A percentile compares a stretch with the other conserved stretches of the same genome.
These are phyloP conservation scores for Pollicipes pollicipes DNA, from an alignment of 1,140 invertebrate genomes.

Conservation along the genomic window DNA sequence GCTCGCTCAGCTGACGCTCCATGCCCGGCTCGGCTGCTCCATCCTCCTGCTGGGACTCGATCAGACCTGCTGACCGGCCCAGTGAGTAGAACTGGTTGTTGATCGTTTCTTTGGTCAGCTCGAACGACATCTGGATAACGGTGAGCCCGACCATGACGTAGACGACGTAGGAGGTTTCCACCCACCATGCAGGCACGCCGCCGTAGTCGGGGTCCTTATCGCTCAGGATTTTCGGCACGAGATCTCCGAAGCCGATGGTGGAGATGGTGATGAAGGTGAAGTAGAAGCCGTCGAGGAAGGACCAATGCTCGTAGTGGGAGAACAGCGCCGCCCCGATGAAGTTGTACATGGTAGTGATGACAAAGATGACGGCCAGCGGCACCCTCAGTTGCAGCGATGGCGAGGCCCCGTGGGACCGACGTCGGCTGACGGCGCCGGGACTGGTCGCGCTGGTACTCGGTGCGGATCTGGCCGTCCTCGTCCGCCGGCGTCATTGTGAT, in stretches of 20 bases:
- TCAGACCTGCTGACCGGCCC: not conserved
- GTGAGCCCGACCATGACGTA: not conserved
- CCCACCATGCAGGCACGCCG: not conserved
- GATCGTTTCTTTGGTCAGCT: not conserved
- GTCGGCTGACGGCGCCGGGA: not conserved
- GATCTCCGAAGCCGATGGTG: slow-evolving; percentile 41
- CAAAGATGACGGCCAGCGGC: slow-evolving; percentile 48
- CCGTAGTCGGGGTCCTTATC: not conserved
- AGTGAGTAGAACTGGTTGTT: not conserved
- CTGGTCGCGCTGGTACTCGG: too few species aligned
- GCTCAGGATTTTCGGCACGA: not conserved
- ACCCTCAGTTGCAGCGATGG: too few species aligned
- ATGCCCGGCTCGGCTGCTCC: too few species aligned
- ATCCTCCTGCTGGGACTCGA: not conserved
- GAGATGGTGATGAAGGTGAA: slow-evolving; percentile 71
- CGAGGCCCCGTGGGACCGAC: not conserved
- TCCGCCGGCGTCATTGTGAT: not conserved
- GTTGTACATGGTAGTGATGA: slow-evolving; percentile 6
- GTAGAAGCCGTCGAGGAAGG: slow-evolving; percentile 60
- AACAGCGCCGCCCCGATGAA: slow-evolving; percentile 43
- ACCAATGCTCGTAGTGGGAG: slow-evolving; percentile 54
- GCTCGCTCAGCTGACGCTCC: too few species aligned
- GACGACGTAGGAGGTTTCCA: not conserved
- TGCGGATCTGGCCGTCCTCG: too few species aligned
- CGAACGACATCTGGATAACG: not conserved